Base-by-base conservation (phyloP, 2,888 invertebrate species). In the Piscicola geometra region DNA sequence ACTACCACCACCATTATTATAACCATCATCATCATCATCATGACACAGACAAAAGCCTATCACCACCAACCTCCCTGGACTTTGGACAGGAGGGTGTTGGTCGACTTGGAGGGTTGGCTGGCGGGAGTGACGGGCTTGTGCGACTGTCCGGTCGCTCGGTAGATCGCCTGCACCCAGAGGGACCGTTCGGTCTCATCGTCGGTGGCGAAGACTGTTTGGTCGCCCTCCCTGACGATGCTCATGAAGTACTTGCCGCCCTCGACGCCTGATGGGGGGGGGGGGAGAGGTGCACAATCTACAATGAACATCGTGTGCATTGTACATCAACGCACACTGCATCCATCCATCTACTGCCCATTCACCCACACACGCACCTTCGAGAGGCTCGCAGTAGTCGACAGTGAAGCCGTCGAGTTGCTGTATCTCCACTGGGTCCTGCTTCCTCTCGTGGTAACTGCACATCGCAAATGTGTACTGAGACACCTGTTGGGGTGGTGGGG, bases 391-490 rank as follows among this genome's bases (percentile, higher is more conserved):
- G 86, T 99, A 99, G 86, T 99, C 99, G 64, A 99, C 98, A 66
- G 98, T 99, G 86, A 96, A 99, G 28, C 96, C 98, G 87, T 99
- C 99, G 76, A 99, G 88, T 87, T 98, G 97, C 93, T 98, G 94
- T 93, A 99, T 97, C 88, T 99, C 99, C 35, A 96, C 94, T 21
- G 99, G 99, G 86, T 99, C 98, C 33, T 94, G 93, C 87, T 98
- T 98, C 89, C 97, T 98, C 87, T 99, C 97, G 86, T 97, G 93
- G 86, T 98, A 99, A 82, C 95, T 97, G 88, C 99, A 99, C 90
- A 99, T 93, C 67, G 99, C 98, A 88, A 99, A 99, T 56, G 98
- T 98, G 87, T 99, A 99, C 88, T 99, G 99, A 78, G 97, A 97
- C 25, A 88, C 88, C 87, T 87, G 80, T 41, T 41, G 9, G 41